Conservation (phyloP, 2,113 vertebrate species). For the Scatophagus argus region DNA sequence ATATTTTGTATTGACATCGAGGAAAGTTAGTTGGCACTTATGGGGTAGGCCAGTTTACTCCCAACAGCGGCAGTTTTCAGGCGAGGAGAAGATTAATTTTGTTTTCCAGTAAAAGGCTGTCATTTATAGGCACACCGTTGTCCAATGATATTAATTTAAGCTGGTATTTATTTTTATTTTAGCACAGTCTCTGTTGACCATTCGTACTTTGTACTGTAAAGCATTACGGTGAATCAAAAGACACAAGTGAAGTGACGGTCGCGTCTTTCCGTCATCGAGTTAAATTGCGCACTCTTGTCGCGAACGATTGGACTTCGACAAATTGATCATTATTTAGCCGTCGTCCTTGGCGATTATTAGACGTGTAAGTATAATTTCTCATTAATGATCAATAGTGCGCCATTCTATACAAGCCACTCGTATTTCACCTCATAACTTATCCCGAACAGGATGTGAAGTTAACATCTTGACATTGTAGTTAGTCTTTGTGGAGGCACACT, state of each 20-base stretch:
- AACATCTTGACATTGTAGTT: conserved; percentile 16
- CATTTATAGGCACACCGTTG: background rate
- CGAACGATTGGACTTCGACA: background rate
- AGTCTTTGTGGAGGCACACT: conserved; percentile 33
- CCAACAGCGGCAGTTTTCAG: conserved; percentile 8
- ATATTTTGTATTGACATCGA: background rate
- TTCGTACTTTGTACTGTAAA: no score
- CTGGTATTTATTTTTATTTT: background rate
- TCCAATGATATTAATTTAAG: background rate
- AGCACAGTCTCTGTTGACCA: no score
- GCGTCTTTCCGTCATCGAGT: background rate
- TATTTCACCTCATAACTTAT: background rate
- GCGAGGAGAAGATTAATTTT: background rate
- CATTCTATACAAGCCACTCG: accelerated
- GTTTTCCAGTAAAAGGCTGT: background rate
- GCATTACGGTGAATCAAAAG: background rate
- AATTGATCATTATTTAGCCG: background rate
- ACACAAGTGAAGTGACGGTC: accelerated
- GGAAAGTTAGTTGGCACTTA: no score
- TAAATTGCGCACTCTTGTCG: background rate
- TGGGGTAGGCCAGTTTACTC: background rate
- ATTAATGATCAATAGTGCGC: no score
- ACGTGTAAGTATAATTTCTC: accelerated
- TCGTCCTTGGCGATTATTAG: accelerated
- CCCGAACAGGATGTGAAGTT: accelerated